phyloP scores from a whole-genome alignment of 2,888 invertebrate species.

The Andricus curvator region DNA sequence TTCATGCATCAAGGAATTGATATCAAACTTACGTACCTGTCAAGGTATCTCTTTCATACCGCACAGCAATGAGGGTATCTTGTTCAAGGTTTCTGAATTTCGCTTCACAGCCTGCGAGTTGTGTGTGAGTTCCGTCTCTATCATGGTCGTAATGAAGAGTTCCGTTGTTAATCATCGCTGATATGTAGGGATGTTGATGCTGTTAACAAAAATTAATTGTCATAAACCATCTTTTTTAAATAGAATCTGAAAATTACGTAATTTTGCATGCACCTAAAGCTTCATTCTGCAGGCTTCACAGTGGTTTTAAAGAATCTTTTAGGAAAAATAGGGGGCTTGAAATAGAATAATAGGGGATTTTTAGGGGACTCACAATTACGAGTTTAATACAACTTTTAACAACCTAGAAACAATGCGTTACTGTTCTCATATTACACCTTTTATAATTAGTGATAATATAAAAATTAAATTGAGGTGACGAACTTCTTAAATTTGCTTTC shows the following conservation, averaged over 20 bases:
- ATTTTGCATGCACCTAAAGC: too few relatives aligned
- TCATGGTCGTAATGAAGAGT: slow-evolving; percentile 98
- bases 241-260: background rate
- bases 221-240: background rate
- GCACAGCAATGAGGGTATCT: slow-evolving; percentile 93
- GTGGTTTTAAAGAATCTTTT: too few relatives aligned
- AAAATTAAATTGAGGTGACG: too few relatives aligned
- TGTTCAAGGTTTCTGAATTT: slow-evolving; percentile 94
- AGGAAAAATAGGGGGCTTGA: too few relatives aligned
- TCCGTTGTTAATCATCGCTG: slow-evolving; percentile 99
- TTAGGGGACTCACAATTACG: too few relatives aligned
- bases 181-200: slow-evolving; percentile 99
- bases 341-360: too few relatives aligned
- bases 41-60: slow-evolving; percentile 94
- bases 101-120: slow-evolving; percentile 97
- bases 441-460: too few relatives aligned
- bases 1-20: background rate
- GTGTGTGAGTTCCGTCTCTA: slow-evolving; percentile 98
- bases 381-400: too few relatives aligned
- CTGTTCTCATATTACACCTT: too few relatives aligned
- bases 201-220: slow-evolving; percentile 75
- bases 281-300: too few relatives aligned
- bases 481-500: too few relatives aligned
- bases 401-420: too few relatives aligned
- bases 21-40: slow-evolving; percentile 81